These are phyloP conservation scores for Podarcis cretensis DNA, from an alignment of 2,113 vertebrate genomes.

Conservation along the genomic window DNA sequence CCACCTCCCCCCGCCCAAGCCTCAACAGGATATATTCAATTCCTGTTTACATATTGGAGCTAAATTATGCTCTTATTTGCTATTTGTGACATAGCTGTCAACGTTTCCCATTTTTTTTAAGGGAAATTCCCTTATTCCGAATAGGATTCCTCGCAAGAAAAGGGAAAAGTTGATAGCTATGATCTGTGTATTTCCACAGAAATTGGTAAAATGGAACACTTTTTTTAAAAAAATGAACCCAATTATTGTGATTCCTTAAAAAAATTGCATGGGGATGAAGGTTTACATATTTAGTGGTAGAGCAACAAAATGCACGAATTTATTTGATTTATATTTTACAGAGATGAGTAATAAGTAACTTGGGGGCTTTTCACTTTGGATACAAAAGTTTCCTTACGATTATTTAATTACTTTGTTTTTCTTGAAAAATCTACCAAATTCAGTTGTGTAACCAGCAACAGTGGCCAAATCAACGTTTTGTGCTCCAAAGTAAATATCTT, in stretches of 20 bases:
- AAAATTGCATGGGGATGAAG: constrained; percentile 42
- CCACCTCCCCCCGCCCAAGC: neutral
- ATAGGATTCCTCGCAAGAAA: no score
- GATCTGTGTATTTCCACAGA: neutral
- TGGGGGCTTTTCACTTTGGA: constrained; percentile 51
- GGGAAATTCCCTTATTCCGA: no score
- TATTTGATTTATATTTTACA: constrained; percentile 55
- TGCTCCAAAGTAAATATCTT: constrained; percentile 78
- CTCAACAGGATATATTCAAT: neutral
- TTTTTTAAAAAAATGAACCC: neutral
- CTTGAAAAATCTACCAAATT: constrained; percentile 65
- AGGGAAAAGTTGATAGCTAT: no score
- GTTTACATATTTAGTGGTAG: constrained; percentile 53
- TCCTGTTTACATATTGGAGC: neutral
- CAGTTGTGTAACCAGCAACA: constrained; percentile 61
- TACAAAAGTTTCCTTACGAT: constrained; percentile 58
- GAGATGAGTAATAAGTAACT: constrained; percentile 65
- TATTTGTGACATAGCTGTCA: neutral
- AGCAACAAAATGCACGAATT: constrained; percentile 43
- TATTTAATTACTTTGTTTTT: constrained; percentile 71
- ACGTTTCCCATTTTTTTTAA: no score
- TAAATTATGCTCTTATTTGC: neutral
- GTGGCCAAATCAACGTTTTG: constrained; percentile 70
- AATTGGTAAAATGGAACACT: constrained; percentile 29
- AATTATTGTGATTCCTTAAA: neutral